phyloP scores from a whole-genome alignment of 1,140 invertebrate species.

The Proales similis region DNA sequence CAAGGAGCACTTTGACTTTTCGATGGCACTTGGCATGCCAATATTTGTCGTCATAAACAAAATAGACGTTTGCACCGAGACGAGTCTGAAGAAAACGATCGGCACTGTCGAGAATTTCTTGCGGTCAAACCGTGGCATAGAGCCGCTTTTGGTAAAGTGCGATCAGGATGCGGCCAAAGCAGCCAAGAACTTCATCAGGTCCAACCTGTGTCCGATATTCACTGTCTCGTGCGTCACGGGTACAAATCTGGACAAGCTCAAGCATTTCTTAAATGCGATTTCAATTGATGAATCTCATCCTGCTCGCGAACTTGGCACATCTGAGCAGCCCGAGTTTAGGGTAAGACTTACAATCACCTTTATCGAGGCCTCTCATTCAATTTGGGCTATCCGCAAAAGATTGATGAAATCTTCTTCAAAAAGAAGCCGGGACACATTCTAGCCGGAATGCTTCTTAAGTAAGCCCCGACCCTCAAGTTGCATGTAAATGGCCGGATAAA shows the following conservation, averaged over 20 bases:
- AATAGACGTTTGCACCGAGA: conserved; percentile 97
- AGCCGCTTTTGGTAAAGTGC: conserved; percentile 88
- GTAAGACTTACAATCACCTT: conserved; percentile 40
- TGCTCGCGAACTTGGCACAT: conserved; percentile 66
- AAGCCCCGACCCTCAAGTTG: not conserved
- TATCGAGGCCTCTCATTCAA: not conserved
- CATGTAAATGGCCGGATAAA: not conserved
- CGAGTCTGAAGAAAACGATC: conserved; percentile 87
- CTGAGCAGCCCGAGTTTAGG: conserved; percentile 55
- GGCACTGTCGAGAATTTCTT: conserved; percentile 82
- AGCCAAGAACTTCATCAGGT: conserved; percentile 74
- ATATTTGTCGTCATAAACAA: conserved; percentile 98
- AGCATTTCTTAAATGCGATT: conserved; percentile 67
- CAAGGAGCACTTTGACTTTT: conserved; percentile 92
- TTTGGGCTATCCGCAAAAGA: conserved; percentile 44
- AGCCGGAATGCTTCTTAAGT: conserved; percentile 69
- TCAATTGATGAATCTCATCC: conserved; percentile 63
- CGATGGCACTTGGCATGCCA: conserved; percentile 86
- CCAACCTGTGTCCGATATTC: conserved; percentile 67
- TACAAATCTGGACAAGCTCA: conserved; percentile 58
- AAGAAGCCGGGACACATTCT: conserved; percentile 58
- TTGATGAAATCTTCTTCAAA: conserved; percentile 35
- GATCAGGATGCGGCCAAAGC: conserved; percentile 89
- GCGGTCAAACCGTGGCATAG: conserved; percentile 86
- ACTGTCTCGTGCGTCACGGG: conserved; percentile 89